phyloP scores from a whole-genome alignment of 2,888 invertebrate species.

The Eucera pruinosa region DNA sequence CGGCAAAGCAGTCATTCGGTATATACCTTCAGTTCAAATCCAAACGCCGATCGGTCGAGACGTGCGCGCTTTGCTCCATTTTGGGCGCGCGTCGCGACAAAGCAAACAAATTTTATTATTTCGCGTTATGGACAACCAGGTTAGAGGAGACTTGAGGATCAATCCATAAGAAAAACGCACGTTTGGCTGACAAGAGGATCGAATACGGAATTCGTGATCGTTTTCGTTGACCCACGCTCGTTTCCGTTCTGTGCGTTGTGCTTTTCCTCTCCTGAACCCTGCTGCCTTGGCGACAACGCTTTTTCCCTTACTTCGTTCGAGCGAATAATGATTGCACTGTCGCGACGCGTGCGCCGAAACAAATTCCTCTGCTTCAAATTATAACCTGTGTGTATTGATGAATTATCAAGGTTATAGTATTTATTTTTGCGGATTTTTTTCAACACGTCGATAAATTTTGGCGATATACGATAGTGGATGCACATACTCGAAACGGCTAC shows the following conservation, averaged over 20 bases:
- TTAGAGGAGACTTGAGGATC: neutral
- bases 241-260: neutral
- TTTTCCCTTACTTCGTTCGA: neutral
- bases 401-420: constrained; percentile 6
- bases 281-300: constrained; percentile 3
- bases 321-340: constrained; percentile 14
- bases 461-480: neutral
- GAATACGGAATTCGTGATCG: no score
- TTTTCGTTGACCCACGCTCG: neutral
- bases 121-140: constrained; percentile 39
- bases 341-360: constrained; percentile 58
- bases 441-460: constrained; percentile 1
- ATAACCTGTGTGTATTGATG: constrained; percentile 3
- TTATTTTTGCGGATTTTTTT: no score
- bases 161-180: constrained; percentile 1
- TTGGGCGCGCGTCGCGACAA: constrained; percentile 61
- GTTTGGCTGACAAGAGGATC: neutral
- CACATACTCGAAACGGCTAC: no score
- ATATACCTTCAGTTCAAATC: constrained; percentile 62
- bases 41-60: constrained; percentile 54
- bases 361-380: neutral
- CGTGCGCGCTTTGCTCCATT: constrained; percentile 49
- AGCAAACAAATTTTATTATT: neutral
- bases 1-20: constrained; percentile 21
- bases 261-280: neutral